phyloP scores from a whole-genome alignment of 2,113 vertebrate genomes.

The Zingel zingel region DNA sequence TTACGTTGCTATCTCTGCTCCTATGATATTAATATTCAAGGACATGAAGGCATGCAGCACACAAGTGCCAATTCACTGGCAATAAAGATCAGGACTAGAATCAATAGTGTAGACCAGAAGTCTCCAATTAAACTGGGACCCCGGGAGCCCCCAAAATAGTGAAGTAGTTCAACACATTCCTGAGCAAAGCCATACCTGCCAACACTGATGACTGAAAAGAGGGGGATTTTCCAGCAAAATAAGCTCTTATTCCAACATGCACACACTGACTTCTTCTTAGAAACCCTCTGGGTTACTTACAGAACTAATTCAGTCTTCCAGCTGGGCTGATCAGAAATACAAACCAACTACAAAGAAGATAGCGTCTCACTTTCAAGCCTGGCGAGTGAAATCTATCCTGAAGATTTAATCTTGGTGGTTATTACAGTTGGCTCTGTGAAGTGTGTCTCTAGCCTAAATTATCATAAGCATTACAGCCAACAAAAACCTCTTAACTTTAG shows the following conservation, averaged over 20 bases:
- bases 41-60: background rate
- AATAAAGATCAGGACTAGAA: slow-evolving; percentile 20
- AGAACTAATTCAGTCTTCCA: slow-evolving; percentile 17
- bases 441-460: slow-evolving; percentile 5
- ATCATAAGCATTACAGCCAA: background rate
- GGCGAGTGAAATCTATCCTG: slow-evolving; percentile 9
- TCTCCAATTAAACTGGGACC: slow-evolving; percentile 45
- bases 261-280: slow-evolving; percentile 12
- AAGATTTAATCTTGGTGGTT: slow-evolving; percentile 8
- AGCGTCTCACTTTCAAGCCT: slow-evolving; percentile 1
- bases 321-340: slow-evolving; percentile 46
- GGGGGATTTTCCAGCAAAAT: slow-evolving; percentile 56
- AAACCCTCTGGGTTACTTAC: slow-evolving; percentile 22
- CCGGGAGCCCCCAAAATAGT: slow-evolving; percentile 16
- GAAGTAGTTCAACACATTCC: slow-evolving; percentile 64
- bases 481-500: background rate
- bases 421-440: slow-evolving; percentile 23
- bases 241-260: slow-evolving; percentile 46
- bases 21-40: background rate
- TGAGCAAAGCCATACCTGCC: slow-evolving; percentile 65
- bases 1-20: background rate
- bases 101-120: slow-evolving; percentile 18
- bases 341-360: slow-evolving; percentile 29
- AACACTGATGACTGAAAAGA: slow-evolving; percentile 56
- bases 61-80: slow-evolving; percentile 15